A percentile compares a stretch with the other conserved stretches of the same genome.
These are phyloP conservation scores for Odontomachus brunneus DNA, from an alignment of 1,140 invertebrate genomes.

Conservation along the genomic window DNA sequence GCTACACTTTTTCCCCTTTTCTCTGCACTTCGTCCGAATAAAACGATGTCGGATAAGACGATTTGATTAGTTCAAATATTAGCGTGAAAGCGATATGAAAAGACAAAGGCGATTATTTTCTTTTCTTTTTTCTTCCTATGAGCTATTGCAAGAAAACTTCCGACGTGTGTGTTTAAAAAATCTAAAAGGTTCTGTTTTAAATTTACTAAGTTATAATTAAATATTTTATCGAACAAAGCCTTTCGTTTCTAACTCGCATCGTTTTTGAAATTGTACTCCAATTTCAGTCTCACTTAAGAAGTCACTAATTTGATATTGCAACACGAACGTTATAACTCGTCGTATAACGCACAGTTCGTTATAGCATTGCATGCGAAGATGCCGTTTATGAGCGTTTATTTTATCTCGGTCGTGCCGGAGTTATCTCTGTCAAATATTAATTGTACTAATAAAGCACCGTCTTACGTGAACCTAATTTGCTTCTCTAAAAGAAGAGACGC, in stretches of 20 bases:
- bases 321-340: slow-evolving; percentile 20
- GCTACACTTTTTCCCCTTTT: neutral
- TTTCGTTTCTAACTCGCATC: neutral
- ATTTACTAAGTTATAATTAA: no score
- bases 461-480: slow-evolving; percentile 37
- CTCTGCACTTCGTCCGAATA: no score
- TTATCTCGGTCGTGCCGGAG: slow-evolving; percentile 29
- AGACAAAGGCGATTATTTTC: neutral
- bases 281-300: slow-evolving; percentile 18
- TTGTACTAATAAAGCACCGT: slow-evolving; percentile 42
- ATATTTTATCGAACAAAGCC: neutral
- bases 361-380: neutral
- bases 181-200: no score
- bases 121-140: neutral
- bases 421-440: slow-evolving; percentile 52
- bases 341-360: slow-evolving; percentile 17
- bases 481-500: neutral
- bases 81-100: no score
- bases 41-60: no score
- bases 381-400: slow-evolving; percentile 46
- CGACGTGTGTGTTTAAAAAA: no score
- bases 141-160: neutral
- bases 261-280: slow-evolving; percentile 1
- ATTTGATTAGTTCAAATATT: no score
- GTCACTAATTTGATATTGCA: slow-evolving; percentile 27